A percentile compares a stretch with the other conserved stretches of the same genome.
These are phyloP conservation scores for Abscondita cerata DNA, from an alignment of 2,888 invertebrate species.

Conservation along the genomic window DNA sequence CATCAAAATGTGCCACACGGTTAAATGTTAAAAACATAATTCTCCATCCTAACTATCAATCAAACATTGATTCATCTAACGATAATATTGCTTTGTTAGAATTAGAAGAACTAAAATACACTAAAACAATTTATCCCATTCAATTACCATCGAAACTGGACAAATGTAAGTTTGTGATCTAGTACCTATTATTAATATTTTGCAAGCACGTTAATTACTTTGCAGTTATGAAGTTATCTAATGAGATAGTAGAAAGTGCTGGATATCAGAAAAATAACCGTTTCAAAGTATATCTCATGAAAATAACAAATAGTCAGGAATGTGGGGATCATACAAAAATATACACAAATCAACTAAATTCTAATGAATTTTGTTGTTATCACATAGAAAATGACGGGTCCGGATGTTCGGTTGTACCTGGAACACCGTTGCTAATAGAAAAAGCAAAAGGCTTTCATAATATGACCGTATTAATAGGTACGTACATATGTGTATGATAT, in stretches of 20 bases:
- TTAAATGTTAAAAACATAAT: constrained; percentile 14
- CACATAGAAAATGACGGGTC: too few relatives aligned
- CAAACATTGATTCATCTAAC: constrained; percentile 8
- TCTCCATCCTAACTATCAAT: constrained; percentile 31
- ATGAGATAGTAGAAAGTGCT: constrained; percentile 11
- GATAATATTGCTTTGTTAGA: constrained; percentile 31
- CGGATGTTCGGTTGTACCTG: too few relatives aligned
- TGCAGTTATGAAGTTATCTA: constrained; percentile 10
- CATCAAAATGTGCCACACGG: background rate
- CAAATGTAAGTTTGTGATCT: constrained; percentile 28
- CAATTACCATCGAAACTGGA: constrained; percentile 25
- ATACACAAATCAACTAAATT: too few relatives aligned
- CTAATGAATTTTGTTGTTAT: too few relatives aligned
- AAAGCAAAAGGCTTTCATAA: constrained; percentile 21
- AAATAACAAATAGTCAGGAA: too few relatives aligned
- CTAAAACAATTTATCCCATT: constrained; percentile 36
- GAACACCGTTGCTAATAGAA: constrained; percentile 26
- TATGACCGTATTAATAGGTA: constrained; percentile 26
- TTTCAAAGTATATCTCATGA: too few relatives aligned
- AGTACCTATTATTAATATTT: too few relatives aligned
- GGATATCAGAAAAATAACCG: constrained; percentile 10
- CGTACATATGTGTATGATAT: too few relatives aligned
- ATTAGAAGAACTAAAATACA: constrained; percentile 28
- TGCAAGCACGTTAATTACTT: too few relatives aligned
- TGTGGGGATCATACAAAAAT: too few relatives aligned